Evolutionary conservation across 2,888 invertebrate genomes (phyloP).

Genomic region (Sinohyriopsis cumingii): DNA sequence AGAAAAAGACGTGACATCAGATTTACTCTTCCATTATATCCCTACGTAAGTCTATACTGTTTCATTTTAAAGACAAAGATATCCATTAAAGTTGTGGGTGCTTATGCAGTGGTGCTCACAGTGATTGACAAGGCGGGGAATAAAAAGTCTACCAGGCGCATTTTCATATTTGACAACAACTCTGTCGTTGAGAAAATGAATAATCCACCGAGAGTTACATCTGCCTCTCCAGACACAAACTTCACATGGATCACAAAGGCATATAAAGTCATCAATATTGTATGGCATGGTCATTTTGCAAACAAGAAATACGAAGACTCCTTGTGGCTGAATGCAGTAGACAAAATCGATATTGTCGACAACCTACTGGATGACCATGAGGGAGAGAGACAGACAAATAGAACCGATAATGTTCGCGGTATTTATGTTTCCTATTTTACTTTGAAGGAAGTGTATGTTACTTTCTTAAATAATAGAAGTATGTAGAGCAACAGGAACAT

Average conservation of each 20-base stretch:
- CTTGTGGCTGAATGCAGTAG: constrained; percentile 29
- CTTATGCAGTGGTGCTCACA: constrained; percentile 19
- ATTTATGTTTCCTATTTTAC: no score
- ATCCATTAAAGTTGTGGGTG: constrained; percentile 10
- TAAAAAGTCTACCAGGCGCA: constrained; percentile 20
- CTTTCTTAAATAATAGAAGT: no score
- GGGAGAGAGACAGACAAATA: neutral
- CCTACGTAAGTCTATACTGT: no score
- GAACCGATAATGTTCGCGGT: no score
- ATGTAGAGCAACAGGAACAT: no score
- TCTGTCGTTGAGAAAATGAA: constrained; percentile 21
- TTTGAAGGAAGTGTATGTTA: no score
- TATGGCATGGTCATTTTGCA: constrained; percentile 26
- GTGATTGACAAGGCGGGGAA: constrained; percentile 37
- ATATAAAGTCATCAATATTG: constrained; percentile 13
- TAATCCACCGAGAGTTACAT: constrained; percentile 3
- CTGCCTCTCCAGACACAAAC: constrained; percentile 16
- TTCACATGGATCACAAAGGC: constrained; percentile 27
- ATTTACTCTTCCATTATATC: no score
- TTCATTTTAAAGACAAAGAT: neutral
- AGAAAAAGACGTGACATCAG: no score
- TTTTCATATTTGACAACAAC: constrained; percentile 33
- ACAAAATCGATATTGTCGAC: constrained; percentile 1
- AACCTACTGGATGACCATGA: constrained; percentile 26
- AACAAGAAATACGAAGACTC: constrained; percentile 22